Evolutionary conservation across 2,797 vertebrate species (phyloP).

Genomic region (Phataginus tetradactyla): DNA sequence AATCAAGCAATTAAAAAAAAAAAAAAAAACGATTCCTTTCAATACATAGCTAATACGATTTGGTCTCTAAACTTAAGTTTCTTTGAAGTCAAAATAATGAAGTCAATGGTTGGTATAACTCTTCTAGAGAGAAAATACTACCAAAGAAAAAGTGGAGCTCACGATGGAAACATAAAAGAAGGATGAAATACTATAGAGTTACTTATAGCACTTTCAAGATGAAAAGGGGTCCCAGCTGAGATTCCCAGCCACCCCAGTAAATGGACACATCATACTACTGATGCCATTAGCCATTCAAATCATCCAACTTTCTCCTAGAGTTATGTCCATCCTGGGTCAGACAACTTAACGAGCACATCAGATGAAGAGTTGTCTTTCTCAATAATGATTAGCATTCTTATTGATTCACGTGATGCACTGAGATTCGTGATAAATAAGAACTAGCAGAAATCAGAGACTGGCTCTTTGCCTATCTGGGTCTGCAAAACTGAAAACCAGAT

Average conservation of each 20-base stretch:
- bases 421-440: background rate
- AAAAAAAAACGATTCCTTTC: no score
- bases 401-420: constrained; percentile 19
- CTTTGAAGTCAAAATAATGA: background rate
- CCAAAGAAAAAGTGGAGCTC: background rate
- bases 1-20: no score
- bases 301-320: background rate
- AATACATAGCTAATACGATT: no score
- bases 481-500: background rate
- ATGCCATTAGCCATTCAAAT: constrained; percentile 11
- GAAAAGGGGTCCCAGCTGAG: background rate
- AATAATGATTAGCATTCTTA: background rate
- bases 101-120: background rate
- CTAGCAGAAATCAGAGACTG: background rate
- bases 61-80: no score
- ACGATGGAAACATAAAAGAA: background rate
- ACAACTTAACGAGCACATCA: background rate
- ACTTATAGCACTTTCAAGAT: background rate
- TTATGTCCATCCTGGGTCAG: background rate
- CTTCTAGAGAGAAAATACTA: background rate
- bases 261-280: background rate
- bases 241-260: background rate
- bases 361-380: constrained; percentile 50
- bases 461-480: background rate
- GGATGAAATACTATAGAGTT: background rate